These are phyloP conservation scores for Noctuana brunneofusca DNA, from an alignment of 2,888 invertebrate genomes.

Conservation along the genomic window DNA sequence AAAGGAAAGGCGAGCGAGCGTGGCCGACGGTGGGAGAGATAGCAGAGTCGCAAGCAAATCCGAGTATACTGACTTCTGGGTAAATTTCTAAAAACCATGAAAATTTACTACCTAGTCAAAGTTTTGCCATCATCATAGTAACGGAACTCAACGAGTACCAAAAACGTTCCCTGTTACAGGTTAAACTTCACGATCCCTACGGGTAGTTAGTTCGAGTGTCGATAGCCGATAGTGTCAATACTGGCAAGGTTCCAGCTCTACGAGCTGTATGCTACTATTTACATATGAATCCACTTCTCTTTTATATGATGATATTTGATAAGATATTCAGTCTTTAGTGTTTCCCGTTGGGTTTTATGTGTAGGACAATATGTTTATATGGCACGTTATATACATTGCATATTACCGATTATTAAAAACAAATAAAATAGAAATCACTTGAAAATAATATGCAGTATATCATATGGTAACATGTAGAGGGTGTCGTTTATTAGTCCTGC, in stretches of 20 bases:
- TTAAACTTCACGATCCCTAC: slow-evolving; percentile 35
- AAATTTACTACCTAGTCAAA: too few relatives aligned
- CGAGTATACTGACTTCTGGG: too few relatives aligned
- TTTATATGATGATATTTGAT: slow-evolving; percentile 31
- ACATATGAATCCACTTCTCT: slow-evolving; percentile 32
- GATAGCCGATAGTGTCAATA: slow-evolving; percentile 45
- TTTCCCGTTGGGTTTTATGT: background rate
- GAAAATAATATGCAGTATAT: too few relatives aligned
- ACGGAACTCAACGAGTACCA: background rate
- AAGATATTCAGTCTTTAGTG: slow-evolving; percentile 28
- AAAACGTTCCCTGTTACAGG: slow-evolving; percentile 23
- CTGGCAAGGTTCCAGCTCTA: slow-evolving; percentile 42
- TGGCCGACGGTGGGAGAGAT: too few relatives aligned
- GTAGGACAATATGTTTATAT: background rate
- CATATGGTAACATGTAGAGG: too few relatives aligned
- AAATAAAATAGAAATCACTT: too few relatives aligned
- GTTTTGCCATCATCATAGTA: too few relatives aligned
- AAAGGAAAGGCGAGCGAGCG: too few relatives aligned
- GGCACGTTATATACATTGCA: background rate
- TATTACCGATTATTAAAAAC: too few relatives aligned
- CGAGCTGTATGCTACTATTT: slow-evolving; percentile 35
- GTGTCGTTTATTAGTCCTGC: too few relatives aligned
- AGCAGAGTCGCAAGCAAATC: too few relatives aligned
- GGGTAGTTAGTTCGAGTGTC: slow-evolving; percentile 41
- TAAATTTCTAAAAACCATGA: too few relatives aligned